Conservation (phyloP, 2,797 vertebrate genomes). For the Micrastur ruficollis region DNA sequence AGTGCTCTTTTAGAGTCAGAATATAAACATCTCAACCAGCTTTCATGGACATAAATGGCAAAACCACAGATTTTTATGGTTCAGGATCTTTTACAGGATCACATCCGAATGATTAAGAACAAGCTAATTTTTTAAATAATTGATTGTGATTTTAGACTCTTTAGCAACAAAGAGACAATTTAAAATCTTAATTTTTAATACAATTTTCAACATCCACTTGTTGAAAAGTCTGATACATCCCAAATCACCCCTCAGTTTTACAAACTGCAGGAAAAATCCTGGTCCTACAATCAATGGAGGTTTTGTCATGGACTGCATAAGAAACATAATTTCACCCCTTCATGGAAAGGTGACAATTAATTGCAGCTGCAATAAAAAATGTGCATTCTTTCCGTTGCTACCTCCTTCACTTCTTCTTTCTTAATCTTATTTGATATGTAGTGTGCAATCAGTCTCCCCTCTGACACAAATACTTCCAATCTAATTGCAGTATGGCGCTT, state of each 20-base stretch:
- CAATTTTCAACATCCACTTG: not conserved
- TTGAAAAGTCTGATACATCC: not conserved
- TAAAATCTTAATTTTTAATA: not conserved
- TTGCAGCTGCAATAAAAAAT: not conserved
- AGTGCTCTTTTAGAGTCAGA: not conserved
- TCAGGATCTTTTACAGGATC: not conserved
- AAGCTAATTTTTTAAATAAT: not conserved
- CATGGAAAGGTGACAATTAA: not conserved
- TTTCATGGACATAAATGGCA: not conserved
- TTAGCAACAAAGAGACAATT: not conserved
- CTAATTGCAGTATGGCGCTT: not conserved
- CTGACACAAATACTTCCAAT: not conserved
- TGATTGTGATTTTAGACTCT: not conserved
- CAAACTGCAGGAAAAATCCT: not conserved
- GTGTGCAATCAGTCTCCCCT: not conserved
- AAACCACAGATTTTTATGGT: not conserved
- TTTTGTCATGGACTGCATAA: not conserved
- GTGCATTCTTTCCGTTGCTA: not conserved
- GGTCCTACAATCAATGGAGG: not conserved
- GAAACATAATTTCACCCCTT: not conserved
- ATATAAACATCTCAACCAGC: not conserved
- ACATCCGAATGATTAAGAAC: not conserved
- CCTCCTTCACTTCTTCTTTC: not conserved
- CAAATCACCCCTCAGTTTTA: not conserved
- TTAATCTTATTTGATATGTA: not conserved